A percentile compares a stretch with the other conserved stretches of the same genome.
These are phyloP conservation scores for Vulpes vulpes DNA, from an alignment of 2,113 vertebrate species.

Conservation along the genomic window DNA sequence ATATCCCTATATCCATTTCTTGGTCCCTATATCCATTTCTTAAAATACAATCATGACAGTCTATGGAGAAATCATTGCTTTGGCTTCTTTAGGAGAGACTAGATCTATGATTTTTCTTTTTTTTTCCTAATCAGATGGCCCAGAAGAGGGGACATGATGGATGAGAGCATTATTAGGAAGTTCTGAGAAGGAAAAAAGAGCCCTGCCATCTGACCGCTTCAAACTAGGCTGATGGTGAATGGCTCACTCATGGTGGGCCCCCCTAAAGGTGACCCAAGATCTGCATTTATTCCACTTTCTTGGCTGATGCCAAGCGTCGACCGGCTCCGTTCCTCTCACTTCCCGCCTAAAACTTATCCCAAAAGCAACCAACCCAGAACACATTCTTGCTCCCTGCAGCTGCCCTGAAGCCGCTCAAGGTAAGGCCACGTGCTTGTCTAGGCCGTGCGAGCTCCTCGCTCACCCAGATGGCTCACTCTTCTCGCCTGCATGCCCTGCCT, in stretches of 20 bases:
- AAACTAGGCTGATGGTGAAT: neutral
- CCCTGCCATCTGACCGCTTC: too few species aligned
- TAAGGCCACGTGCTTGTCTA: too few species aligned
- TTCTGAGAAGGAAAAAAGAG: neutral
- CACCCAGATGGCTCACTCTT: neutral
- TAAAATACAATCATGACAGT: neutral
- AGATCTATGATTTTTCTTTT: too few species aligned
- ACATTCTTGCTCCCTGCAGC: too few species aligned
- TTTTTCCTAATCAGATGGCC: too few species aligned
- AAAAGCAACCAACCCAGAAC: neutral
- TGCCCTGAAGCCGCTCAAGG: accelerated
- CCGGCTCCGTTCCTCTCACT: neutral
- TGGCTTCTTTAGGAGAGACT: neutral
- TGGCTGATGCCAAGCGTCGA: too few species aligned
- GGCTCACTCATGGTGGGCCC: neutral
- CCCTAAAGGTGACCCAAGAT: too few species aligned
- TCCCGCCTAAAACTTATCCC: too few species aligned
- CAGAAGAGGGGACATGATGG: neutral
- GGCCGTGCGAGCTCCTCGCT: accelerated
- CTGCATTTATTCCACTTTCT: neutral
- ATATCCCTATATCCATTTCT: neutral
- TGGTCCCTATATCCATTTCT: neutral
- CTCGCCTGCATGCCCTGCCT: neutral
- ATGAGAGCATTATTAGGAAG: neutral
- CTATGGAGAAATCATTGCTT: neutral